Evolutionary conservation across 2,113 vertebrate species (phyloP).

Genomic region (Electrona antarctica): DNA sequence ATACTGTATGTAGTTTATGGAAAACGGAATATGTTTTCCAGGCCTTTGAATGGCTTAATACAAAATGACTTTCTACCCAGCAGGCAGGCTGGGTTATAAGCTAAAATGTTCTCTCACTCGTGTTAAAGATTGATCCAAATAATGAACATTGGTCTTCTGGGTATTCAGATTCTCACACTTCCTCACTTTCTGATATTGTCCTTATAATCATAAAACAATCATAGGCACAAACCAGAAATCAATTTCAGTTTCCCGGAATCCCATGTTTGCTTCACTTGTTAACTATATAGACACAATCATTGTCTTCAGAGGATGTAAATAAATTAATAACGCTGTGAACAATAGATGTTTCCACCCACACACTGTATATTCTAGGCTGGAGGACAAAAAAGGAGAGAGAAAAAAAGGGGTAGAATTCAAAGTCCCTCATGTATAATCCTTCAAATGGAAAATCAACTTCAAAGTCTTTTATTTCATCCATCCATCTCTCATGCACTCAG

Average conservation of each 20-base stretch:
- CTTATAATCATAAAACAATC: conserved; percentile 11
- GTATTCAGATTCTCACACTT: conserved; percentile 18
- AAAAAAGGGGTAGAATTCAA: conserved; percentile 74
- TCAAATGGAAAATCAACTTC: conserved; percentile 82
- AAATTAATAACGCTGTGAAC: conserved; percentile 61
- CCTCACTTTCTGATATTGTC: not conserved
- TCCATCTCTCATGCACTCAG: conserved; percentile 64
- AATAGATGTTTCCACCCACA: conserved; percentile 50
- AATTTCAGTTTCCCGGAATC: conserved; percentile 8
- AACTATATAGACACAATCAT: conserved; percentile 40
- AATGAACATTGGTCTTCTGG: conserved; percentile 26
- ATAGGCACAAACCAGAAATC: conserved; percentile 7
- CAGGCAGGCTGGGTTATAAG: conserved; percentile 8
- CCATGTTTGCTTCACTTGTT: conserved; percentile 30
- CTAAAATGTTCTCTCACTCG: conserved; percentile 36
- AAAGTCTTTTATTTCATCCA: conserved; percentile 82
- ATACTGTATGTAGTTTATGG: no score
- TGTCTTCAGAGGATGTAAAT: conserved; percentile 63
- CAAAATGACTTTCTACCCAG: no score
- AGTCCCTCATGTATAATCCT: conserved; percentile 79
- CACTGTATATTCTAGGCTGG: conserved; percentile 56
- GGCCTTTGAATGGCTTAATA: no score
- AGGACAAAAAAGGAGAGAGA: conserved; percentile 65
- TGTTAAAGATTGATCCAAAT: conserved; percentile 25
- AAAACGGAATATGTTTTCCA: no score